A percentile compares a stretch with the other conserved stretches of the same genome.
These are phyloP conservation scores for Tachuris rubrigastra DNA, from an alignment of 2,113 vertebrate genomes.

Conservation along the genomic window DNA sequence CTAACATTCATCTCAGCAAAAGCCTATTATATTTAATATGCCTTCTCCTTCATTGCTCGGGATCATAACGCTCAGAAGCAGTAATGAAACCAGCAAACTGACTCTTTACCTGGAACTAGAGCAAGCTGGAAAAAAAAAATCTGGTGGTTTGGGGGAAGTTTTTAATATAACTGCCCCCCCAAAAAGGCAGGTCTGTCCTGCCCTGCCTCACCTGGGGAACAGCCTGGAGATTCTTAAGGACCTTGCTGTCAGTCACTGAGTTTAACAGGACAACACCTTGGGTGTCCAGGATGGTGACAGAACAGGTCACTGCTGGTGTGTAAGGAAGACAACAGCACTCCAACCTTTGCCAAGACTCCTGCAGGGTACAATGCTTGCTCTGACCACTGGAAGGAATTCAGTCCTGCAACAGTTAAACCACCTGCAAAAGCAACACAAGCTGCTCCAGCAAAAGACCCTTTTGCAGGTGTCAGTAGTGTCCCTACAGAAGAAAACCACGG, in stretches of 20 bases:
- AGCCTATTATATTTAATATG: background rate
- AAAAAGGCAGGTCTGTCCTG: background rate
- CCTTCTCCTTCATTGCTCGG: background rate
- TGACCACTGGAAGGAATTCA: background rate
- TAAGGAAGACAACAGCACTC: background rate
- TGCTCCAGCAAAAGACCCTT: background rate
- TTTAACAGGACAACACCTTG: background rate
- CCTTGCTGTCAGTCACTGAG: background rate
- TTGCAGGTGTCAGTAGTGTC: background rate
- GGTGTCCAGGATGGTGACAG: background rate
- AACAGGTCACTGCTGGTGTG: background rate
- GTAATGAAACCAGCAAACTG: background rate
- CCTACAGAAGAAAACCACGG: background rate
- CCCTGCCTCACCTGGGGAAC: background rate
- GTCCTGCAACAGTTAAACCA: background rate
- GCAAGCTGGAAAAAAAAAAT: background rate
- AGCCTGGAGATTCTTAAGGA: background rate
- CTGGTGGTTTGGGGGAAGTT: background rate
- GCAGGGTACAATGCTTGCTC: background rate
- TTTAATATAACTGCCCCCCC: background rate
- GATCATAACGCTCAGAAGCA: background rate
- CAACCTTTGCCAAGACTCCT: background rate
- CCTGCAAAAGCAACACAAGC: background rate
- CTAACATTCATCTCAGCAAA: slow-evolving; percentile 16
- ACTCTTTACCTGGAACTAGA: background rate